Evolutionary conservation across 1,140 invertebrate genomes (phyloP).

Genomic region (Penaeus chinensis): DNA sequence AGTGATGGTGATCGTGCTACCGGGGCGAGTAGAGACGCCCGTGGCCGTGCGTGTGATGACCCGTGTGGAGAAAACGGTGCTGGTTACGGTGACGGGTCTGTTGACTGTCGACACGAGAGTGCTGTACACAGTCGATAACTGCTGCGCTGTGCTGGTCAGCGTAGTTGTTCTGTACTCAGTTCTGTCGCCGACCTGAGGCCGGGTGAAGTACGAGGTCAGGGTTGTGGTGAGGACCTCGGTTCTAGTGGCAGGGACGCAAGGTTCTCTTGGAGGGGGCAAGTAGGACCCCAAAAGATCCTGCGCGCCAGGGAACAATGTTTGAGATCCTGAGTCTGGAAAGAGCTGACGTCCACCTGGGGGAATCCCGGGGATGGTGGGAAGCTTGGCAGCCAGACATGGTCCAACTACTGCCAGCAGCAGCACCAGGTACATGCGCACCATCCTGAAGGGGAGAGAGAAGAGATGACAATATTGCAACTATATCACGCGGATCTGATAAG

Average conservation of each 20-base stretch:
- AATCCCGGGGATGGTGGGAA: conserved; percentile 47
- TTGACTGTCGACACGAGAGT: not conserved
- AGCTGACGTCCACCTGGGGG: conserved; percentile 42
- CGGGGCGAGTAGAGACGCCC: not conserved
- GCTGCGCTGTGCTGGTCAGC: conserved; percentile 13
- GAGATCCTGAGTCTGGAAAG: conserved; percentile 12
- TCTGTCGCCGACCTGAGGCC: not conserved
- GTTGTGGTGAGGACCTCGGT: not conserved
- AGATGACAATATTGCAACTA: not conserved
- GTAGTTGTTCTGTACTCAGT: not conserved
- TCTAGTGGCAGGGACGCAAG: conserved; percentile 16
- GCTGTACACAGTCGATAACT: conserved; percentile 25
- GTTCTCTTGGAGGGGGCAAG: conserved; percentile 11
- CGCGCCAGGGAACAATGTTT: no score
- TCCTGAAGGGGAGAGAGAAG: conserved; percentile 17
- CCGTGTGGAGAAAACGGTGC: conserved; percentile 8
- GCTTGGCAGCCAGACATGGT: conserved; percentile 37
- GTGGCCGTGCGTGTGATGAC: conserved; percentile 24
- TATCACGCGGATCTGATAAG: not conserved
- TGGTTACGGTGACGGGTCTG: conserved; percentile 17
- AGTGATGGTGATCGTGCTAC: not conserved
- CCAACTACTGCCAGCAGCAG: conserved; percentile 43
- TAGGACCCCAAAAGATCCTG: not conserved
- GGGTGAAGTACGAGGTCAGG: conserved; percentile 23
- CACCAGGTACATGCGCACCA: conserved; percentile 30